Evolutionary conservation across 2,113 vertebrate species (phyloP), one percentile per base, ranked within the genome.

Genomic region (Misgurnus mizolepis): DNA sequence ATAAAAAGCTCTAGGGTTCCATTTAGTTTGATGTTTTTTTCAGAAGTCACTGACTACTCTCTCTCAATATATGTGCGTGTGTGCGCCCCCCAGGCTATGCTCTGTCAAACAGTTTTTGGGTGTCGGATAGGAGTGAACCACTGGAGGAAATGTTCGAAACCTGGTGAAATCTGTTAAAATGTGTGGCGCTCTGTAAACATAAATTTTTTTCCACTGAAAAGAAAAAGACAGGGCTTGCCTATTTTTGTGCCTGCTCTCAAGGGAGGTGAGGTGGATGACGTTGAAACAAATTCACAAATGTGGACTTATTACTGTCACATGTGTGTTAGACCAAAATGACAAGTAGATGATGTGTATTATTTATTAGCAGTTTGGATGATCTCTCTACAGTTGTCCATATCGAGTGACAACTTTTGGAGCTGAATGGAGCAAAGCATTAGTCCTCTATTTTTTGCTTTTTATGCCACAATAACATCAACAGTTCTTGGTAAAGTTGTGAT

Each of bases 21-120:
- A 61, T 61, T 55, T 82, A 62, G 61, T 87, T 71, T 85, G 85
- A 84, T 67, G 74, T 80, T 58, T 80, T 22, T 82, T 85, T 81
- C 75, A 73, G 86, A 68, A 68, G 77, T 41, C 67, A 56, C 5
- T 66, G 70, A 71, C 75, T 6, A 58, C 82, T 22, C 68, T 60
- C 15, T 18, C 50, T 67, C 6, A 64, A 49, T 43, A 10, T 53
- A 27, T 55, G 43, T 71, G 58, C n/a, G 49, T n/a, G 18, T 60
- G 53, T 34, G 58, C n/a, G 53, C 17, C 39, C 47, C 6, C 5
- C 9, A 34, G 15, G 3, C 69, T n/a, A 0, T n/a, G 17, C 15
- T 41, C 39, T n/a, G 17, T 11, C 68, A 17, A n/a, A 53, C 17
- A 50, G 14, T 58, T 58, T 73, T 61, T 45, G 2, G 41, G 6